Evolutionary conservation across 2,797 vertebrate genomes (phyloP), one percentile per base, ranked within the genome.

Genomic region (Botia kubotai): DNA sequence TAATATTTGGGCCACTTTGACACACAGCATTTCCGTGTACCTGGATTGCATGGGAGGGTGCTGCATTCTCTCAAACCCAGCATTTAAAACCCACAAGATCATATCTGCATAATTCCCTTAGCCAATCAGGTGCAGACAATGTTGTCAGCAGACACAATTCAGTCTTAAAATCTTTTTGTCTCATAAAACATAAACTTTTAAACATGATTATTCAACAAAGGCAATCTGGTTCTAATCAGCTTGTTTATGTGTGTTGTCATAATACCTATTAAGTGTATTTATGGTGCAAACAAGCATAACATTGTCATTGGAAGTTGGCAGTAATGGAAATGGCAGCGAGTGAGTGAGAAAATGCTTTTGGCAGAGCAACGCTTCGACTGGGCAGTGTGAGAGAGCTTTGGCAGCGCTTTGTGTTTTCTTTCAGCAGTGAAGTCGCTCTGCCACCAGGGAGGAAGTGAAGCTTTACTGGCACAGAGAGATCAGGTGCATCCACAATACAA

Each of bases 281-380:
- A 79, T 83, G 82, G 72, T 79, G 71, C 77, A 83, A 83, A 79
- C 82, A 83, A 79, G 77, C 72, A 72, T 77, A 82, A 75, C 65
- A 73, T 78, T 68, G 77, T 75, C 66, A 80, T 65, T 70, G 82
- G 55, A 69, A 79, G 77, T 74, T 79, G 50, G 77, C 76, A 63
- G 66, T 43, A 72, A 67, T 48, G 72, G 29, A 72, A 84, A 83
- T 83, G 53, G 79, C 73, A 67, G 80, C 13, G 74, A 65, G 65
- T 67, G 82, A 82, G 79, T 81, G 75, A 70, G 79, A 84, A 60
- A 73, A 81, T 82, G 77, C 83, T 78, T 72, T 77, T 86, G 85
- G 85, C 85, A 86, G 65, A 58, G 57, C 58, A 10, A 58, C 67
- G 48, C 48, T 23, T 74, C 10, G 57, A 85, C 48, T 82, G 85